Conservation (phyloP, 2,888 invertebrate genomes). For the Leucoma salicis region DNA sequence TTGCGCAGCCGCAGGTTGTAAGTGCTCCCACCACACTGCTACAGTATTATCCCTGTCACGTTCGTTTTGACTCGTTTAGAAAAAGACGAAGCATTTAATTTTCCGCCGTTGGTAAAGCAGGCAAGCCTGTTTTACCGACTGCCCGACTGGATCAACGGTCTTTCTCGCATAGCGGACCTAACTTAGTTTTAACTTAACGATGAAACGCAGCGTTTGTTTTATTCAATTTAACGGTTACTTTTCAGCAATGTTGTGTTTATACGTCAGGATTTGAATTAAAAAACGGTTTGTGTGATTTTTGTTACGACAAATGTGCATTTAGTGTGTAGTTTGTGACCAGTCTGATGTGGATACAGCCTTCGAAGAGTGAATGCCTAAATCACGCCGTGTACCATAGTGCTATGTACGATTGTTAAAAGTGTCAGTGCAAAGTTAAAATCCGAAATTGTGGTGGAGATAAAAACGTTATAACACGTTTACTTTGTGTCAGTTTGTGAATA, state of each 20-base stretch:
- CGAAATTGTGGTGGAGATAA: slow-evolving; percentile 65
- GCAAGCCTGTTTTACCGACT: slow-evolving; percentile 65
- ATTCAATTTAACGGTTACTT: slow-evolving; percentile 55
- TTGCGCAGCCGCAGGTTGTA: slow-evolving; percentile 73
- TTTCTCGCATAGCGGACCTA: slow-evolving; percentile 70
- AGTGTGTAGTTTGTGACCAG: slow-evolving; percentile 42
- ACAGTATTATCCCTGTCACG: slow-evolving; percentile 48
- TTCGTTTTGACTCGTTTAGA: slow-evolving; percentile 36
- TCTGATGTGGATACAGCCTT: slow-evolving; percentile 55
- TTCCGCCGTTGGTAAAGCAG: slow-evolving; percentile 68
- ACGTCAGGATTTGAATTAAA: slow-evolving; percentile 57
- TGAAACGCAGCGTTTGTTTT: slow-evolving; percentile 65
- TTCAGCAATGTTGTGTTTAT: slow-evolving; percentile 62
- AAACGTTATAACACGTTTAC: slow-evolving; percentile 53
- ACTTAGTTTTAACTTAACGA: slow-evolving; percentile 78
- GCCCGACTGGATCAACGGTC: slow-evolving; percentile 80
- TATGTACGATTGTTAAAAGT: slow-evolving; percentile 73
- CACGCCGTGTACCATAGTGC: slow-evolving; percentile 70
- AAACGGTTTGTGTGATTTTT: slow-evolving; percentile 47
- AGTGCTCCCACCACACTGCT: slow-evolving; percentile 61
- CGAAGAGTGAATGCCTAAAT: slow-evolving; percentile 71
- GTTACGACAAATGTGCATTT: slow-evolving; percentile 46
- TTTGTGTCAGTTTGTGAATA: slow-evolving; percentile 53
- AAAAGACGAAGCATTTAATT: slow-evolving; percentile 43
- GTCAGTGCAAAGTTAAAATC: slow-evolving; percentile 71